Conservation (phyloP, 2,888 invertebrate genomes). For the Linyphia triangularis region DNA sequence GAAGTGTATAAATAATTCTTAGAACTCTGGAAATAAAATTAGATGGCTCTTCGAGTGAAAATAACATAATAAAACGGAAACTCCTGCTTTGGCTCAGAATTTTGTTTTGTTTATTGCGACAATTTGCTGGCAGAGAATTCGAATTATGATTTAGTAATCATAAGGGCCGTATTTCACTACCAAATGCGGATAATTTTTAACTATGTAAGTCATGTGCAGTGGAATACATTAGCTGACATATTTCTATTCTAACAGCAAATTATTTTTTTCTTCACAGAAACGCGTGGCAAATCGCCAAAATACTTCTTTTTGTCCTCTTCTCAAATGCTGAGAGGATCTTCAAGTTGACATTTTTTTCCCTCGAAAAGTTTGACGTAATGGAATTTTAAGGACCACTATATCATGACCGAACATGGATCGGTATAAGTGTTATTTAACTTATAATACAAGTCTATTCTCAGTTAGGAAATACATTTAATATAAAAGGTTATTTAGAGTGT, state of each 20-base stretch:
- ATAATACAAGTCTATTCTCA: no score
- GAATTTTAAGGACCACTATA: conserved; percentile 5
- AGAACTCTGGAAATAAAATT: conserved; percentile 1
- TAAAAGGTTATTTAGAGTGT: no score
- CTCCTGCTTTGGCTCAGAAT: neutral
- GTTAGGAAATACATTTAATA: no score
- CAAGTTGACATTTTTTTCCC: neutral
- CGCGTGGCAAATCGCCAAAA: conserved; percentile 17
- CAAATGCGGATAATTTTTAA: conserved; percentile 13
- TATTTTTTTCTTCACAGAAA: neutral
- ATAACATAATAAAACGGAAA: neutral
- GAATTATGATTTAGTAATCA: conserved; percentile 23
- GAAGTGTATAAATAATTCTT: neutral
- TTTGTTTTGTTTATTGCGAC: neutral
- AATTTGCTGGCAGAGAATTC: conserved; percentile 1
- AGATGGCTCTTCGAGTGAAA: conserved; percentile 1
- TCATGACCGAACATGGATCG: neutral
- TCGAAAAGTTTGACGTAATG: neutral
- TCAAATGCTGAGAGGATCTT: neutral
- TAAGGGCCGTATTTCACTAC: neutral
- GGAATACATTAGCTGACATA: conserved; percentile 10
- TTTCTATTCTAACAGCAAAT: neutral
- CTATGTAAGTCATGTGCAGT: conserved; percentile 1
- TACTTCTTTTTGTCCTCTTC: neutral
- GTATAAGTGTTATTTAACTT: neutral